Evolutionary conservation across 2,888 invertebrate species (phyloP), one percentile per base, ranked within the genome.

Genomic region (Eudemis profundana): DNA sequence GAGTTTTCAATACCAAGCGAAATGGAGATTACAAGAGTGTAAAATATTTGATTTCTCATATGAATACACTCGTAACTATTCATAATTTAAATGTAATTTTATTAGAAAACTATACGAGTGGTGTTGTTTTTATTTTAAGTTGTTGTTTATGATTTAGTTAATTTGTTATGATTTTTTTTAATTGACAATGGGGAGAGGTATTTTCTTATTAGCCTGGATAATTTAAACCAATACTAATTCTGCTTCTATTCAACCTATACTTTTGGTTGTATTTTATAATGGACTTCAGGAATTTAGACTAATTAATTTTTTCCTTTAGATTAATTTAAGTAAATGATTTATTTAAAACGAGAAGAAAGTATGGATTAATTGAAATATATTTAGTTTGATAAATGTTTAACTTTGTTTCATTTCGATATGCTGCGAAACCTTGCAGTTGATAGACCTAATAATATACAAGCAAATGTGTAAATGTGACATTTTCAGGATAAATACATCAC

Each of bases 361-460:
- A 53, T 51, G 68, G 44, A 61, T 68, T 69, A 69, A 70, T 68
- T 68, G 60, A 70, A 71, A 69, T 71, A 70, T 70, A 70, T 70
- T 69, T 56, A 69, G 53, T 69, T 67, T 61, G 36, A 66, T 61
- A 61, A n/a, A 67, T 67, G 69, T 67, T 69, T 19, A 50, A 50
- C 15, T 5, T 38, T 61, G 60, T 56, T 51, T 51, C 19, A 61
- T 60, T 65, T 12, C n/a, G n/a, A n/a, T n/a, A n/a, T n/a, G n/a
- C n/a, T n/a, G n/a, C n/a, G n/a, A n/a, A n/a, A n/a, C n/a, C n/a
- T n/a, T n/a, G n/a, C n/a, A n/a, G n/a, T n/a, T n/a, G n/a, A n/a
- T n/a, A n/a, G n/a, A n/a, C n/a, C n/a, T n/a, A n/a, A n/a, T n/a
- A n/a, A n/a, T n/a, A n/a, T n/a, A n/a, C n/a, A n/a, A n/a, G n/a